Evolutionary conservation across 2,113 vertebrate species (phyloP).

Genomic region (Cyprinodon variegatus): DNA sequence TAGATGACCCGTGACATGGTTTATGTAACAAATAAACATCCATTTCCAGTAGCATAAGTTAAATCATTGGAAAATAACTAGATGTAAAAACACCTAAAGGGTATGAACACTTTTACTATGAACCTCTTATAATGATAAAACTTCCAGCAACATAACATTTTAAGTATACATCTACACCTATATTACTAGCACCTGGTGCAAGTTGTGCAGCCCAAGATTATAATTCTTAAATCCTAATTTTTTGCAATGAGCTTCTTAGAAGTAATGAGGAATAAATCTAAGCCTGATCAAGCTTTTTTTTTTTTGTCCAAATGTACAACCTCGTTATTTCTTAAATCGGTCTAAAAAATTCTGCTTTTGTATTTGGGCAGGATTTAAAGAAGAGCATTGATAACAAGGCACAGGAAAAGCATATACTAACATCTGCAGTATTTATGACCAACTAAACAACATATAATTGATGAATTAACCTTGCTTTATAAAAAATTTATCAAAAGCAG

Average conservation of each 20-base stretch:
- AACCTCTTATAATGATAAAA: conserved; percentile 34
- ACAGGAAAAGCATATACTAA: conserved; percentile 46
- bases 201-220: no score
- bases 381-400: conserved; percentile 34
- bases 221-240: not conserved
- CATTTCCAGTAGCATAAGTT: no score
- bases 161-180: conserved; percentile 29
- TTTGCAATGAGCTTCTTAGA: conserved; percentile 16
- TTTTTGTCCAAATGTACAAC: not conserved
- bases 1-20: no score
- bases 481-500: conserved; percentile 74
- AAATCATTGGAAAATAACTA: no score
- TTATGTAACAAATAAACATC: no score
- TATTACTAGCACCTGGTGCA: conserved; percentile 43
- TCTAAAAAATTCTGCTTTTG: no score
- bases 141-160: conserved; percentile 25
- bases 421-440: conserved; percentile 69
- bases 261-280: not conserved
- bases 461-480: conserved; percentile 68
- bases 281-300: not conserved
- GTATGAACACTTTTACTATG: no score
- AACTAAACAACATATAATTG: conserved; percentile 60
- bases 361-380: conserved; percentile 5
- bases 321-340: no score
- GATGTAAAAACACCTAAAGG: no score